Evolutionary conservation across 1,140 invertebrate species (phyloP).

Genomic region (Bactericera cockerelli): DNA sequence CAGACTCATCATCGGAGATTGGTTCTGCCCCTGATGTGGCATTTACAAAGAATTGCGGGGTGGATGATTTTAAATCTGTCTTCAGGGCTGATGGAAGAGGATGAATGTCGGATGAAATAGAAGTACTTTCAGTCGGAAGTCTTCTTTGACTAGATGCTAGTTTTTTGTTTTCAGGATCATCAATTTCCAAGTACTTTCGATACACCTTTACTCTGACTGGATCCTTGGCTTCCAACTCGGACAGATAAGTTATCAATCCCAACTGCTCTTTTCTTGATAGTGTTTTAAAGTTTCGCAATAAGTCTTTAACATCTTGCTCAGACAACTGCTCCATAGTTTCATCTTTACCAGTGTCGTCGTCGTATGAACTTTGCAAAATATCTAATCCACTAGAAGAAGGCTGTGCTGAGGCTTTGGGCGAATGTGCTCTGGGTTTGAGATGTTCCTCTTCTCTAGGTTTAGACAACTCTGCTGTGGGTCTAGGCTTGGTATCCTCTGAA

Average conservation of each 20-base stretch:
- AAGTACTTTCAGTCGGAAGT: not conserved
- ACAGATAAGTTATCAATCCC: slow-evolving; percentile 56
- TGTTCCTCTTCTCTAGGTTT: not conserved
- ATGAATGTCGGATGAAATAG: not conserved
- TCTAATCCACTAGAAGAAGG: slow-evolving; percentile 1
- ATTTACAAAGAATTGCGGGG: not conserved
- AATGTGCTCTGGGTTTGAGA: slow-evolving; percentile 1
- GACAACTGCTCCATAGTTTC: slow-evolving; percentile 51
- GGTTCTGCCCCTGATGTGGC: not conserved
- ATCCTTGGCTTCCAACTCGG: slow-evolving; percentile 54
- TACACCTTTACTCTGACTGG: slow-evolving; percentile 52
- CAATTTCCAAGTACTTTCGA: slow-evolving; percentile 44
- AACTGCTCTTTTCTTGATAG: slow-evolving; percentile 59
- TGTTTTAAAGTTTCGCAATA: slow-evolving; percentile 63
- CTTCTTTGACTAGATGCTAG: not conserved
- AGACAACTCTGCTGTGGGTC: not conserved
- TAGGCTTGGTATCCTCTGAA: not conserved
- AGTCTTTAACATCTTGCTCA: slow-evolving; percentile 52
- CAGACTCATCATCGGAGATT: slow-evolving; percentile 32
- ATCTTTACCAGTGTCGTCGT: not conserved
- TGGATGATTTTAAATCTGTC: slow-evolving; percentile 11
- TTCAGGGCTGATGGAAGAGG: slow-evolving; percentile 10
- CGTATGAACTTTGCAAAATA: slow-evolving; percentile 2
- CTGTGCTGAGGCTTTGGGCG: not conserved
- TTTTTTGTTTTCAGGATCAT: slow-evolving; percentile 18